phyloP scores from a whole-genome alignment of 2,113 vertebrate species.

The Phocoena sinus region DNA sequence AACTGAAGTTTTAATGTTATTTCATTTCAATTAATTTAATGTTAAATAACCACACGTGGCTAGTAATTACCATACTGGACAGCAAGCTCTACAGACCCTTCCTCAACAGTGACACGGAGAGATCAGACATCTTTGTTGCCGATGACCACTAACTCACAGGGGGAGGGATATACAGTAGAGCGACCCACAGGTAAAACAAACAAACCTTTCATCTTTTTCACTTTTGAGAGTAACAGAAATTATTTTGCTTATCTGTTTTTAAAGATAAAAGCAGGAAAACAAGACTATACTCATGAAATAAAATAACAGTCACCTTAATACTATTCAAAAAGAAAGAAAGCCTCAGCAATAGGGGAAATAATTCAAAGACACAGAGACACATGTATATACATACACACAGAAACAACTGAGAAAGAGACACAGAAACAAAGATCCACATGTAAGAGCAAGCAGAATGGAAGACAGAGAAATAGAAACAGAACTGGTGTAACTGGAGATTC shows the following conservation, averaged over 20 bases:
- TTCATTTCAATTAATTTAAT: not conserved
- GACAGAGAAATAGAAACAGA: not conserved
- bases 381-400: not conserved
- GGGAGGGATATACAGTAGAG: not conserved
- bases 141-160: not conserved
- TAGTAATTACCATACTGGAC: not conserved
- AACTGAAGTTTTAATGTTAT: not conserved
- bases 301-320: not conserved
- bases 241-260: constrained; percentile 21
- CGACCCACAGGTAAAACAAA: not conserved
- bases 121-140: not conserved
- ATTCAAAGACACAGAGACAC: not conserved
- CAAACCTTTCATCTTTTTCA: not conserved
- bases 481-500: not conserved
- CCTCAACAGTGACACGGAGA: not conserved
- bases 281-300: not conserved
- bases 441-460: not conserved
- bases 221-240: not conserved
- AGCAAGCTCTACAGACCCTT: not conserved
- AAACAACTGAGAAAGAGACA: not conserved
- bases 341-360: not conserved
- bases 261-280: not conserved
- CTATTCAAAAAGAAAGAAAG: constrained; percentile 4
- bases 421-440: not conserved
- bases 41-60: not conserved